Evolutionary conservation across 2,113 vertebrate species (phyloP), one percentile per base, ranked within the genome.

Genomic region (Pavo muticus): DNA sequence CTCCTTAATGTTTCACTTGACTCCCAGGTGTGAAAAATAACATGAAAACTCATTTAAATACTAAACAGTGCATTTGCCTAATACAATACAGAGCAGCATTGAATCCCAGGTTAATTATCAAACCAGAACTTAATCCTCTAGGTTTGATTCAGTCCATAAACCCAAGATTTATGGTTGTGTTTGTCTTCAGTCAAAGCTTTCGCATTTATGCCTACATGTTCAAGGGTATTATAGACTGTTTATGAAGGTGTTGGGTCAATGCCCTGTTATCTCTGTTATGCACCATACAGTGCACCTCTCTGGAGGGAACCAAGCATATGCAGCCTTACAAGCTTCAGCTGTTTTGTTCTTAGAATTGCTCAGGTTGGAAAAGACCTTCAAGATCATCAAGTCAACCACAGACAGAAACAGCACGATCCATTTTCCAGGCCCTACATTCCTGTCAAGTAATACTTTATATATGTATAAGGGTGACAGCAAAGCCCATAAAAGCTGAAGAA

Each of bases 101-200:
- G 47, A 61, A 95, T 79, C 70, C 78, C 76, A 87, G 23, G 69
- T 57, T 94, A 94, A 96, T 94, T 84, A 91, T 82, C 72, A 75
- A 54, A 85, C 83, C 42, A 57, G 93, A 75, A 57, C 89, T 94
- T 88, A 87, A 67, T 78, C 60, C 44, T 72, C 73, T 80, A 87
- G 60, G 91, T 74, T 96, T 60, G 35, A 86, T 83, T 88, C 83
- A 91, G 71, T 25, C 63, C 83, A 76, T 95, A 91, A 96, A 93
- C 40, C 20, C 13, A 83, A 64, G 69, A 86, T 87, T 94, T 87
- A 76, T 81, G 89, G 25, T 2, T 45, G 48, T 52, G 59, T 11
- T 94, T 70, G 13, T 63, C 16, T 68, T 56, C 48, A 70, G 60
- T 57, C 37, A 47, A 72, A 61, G 61, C 24, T 52, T 63, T 79